Evolutionary conservation across 2,888 invertebrate genomes (phyloP), one percentile per base, ranked within the genome.

Genomic region (Drosophila dives): DNA sequence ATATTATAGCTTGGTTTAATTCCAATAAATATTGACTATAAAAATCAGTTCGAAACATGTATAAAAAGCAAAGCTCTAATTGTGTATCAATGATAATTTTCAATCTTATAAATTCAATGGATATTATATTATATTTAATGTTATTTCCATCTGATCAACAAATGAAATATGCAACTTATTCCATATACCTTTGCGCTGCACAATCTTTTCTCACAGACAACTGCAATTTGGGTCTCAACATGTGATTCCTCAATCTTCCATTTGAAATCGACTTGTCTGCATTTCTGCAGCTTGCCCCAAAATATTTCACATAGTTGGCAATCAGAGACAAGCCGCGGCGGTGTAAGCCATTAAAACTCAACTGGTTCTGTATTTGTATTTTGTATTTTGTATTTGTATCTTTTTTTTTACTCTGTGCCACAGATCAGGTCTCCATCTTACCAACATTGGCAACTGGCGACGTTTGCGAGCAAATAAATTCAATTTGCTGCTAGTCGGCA

Each of bases 391-490:
- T 29, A 12, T 42, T 33, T n/a, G n/a, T n/a, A n/a, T n/a, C 26
- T 3, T 50, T n/a, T 49, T 71, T 64, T 71, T 56, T 56, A 58
- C 5, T 29, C 29, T 29, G 29, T 29, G 29, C 29, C 49, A 66
- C 54, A 64, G 64, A 60, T 34, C 58, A 42, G 50, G 64, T 45
- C 64, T 67, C 64, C 80, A 65, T 67, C 51, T 77, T 49, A 32
- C 50, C 64, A 49, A 40, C 74, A 76, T 76, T 67, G 75, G 71
- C 53, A 71, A 68, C 53, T 67, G 81, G 69, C 88, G 73, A 76
- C 72, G 66, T 76, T 83, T 76, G 81, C 81, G 66, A 86, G 89
- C 84, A 81, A 85, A 89, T 86, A 89, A 89, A 86, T 86, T 86
- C 86, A 86, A 86, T 86, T 86, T 86, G 89, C 85, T 72, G 85